These are phyloP conservation scores for Hypotaenidia philippensis DNA, from an alignment of 2,797 vertebrate genomes.

Conservation along the genomic window DNA sequence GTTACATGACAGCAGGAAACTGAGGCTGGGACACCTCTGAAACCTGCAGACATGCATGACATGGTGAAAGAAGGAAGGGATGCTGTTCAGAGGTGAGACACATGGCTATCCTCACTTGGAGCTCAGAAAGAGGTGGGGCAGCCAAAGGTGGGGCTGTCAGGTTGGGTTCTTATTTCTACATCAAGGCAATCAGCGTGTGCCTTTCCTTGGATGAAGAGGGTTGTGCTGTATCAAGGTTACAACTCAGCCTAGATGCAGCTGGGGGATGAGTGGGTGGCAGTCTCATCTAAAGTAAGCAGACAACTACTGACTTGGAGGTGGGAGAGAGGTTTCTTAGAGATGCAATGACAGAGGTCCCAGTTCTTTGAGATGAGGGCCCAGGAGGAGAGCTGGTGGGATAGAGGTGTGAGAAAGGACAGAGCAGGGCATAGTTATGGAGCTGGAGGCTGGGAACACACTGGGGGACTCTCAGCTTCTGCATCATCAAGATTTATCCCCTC, in stretches of 20 bases:
- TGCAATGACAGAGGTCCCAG: not conserved
- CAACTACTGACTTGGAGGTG: not conserved
- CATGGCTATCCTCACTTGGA: not conserved
- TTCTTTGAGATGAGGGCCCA: not conserved
- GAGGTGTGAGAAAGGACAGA: not conserved
- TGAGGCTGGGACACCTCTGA: not conserved
- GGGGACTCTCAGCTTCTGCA: not conserved
- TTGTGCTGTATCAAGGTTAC: not conserved
- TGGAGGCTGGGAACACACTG: not conserved
- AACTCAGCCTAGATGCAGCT: not conserved
- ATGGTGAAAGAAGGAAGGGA: not conserved
- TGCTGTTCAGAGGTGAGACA: not conserved
- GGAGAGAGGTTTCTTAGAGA: not conserved
- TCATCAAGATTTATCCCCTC: not conserved
- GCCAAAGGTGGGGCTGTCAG: not conserved
- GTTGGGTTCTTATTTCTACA: not conserved
- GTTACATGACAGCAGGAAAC: not conserved
- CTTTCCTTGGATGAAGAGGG: not conserved
- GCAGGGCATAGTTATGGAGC: not conserved
- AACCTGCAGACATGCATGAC: not conserved
- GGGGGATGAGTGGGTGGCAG: not conserved
- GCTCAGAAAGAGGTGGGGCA: not conserved
- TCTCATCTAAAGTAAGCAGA: not conserved
- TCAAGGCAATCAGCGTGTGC: not conserved
- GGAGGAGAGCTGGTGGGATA: not conserved